A percentile compares a stretch with the other conserved stretches of the same genome.
Evolutionary conservation across 1,140 invertebrate genomes (phyloP).

Genomic region (Meteorus sp.): DNA sequence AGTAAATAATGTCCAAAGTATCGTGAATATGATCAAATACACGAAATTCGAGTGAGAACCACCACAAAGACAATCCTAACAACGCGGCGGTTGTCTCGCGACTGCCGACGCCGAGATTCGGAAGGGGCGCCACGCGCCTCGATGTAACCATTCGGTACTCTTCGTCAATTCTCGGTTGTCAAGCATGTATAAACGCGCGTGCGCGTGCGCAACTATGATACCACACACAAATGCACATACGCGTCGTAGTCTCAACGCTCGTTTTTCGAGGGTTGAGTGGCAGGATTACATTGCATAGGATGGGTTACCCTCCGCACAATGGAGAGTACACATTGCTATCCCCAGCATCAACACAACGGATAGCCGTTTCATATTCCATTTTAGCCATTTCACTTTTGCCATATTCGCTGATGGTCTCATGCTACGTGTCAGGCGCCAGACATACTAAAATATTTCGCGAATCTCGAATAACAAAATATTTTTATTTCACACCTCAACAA

Average conservation of each 20-base stretch:
- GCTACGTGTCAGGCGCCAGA: background rate
- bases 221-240: conserved; percentile 19
- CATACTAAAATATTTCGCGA: conserved; percentile 16
- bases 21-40: background rate
- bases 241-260: conserved; percentile 20
- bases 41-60: background rate
- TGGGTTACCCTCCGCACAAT: conserved; percentile 37
- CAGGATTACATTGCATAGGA: conserved; percentile 40
- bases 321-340: conserved; percentile 34
- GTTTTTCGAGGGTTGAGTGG: conserved; percentile 34
- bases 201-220: conserved; percentile 26
- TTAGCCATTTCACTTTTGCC: conserved; percentile 26
- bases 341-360: conserved; percentile 38
- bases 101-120: conserved; percentile 48
- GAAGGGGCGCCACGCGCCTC: conserved; percentile 49
- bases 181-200: conserved; percentile 3
- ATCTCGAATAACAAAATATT: too few species aligned
- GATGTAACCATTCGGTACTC: conserved; percentile 35
- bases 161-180: conserved; percentile 20
- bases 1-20: too few species aligned
- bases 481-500: too few species aligned
- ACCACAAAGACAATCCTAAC: conserved; percentile 21
- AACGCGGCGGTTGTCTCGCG: conserved; percentile 48
- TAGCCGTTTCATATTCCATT: conserved; percentile 43
- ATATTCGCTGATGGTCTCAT: background rate